These are phyloP conservation scores for Sebastolobus alascanus DNA, from an alignment of 2,797 vertebrate genomes.

Conservation along the genomic window DNA sequence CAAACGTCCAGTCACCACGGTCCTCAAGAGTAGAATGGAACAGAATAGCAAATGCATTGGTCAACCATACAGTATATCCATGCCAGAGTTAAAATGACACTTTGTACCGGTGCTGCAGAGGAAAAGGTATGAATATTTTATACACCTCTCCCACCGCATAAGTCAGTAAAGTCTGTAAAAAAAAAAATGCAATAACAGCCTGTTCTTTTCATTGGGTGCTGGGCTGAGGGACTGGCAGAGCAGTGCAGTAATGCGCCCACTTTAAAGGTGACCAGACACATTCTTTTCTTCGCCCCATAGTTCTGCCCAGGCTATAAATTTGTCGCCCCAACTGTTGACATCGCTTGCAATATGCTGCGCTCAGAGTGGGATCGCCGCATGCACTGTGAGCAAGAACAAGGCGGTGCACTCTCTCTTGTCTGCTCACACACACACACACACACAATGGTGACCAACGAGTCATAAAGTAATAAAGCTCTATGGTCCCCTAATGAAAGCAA, in stretches of 20 bases:
- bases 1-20: constrained; percentile 34
- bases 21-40: constrained; percentile 37
- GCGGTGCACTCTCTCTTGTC: constrained; percentile 47
- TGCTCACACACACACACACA: constrained; percentile 57
- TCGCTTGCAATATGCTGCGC: constrained; percentile 80
- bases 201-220: constrained; percentile 57
- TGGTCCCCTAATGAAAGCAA: constrained; percentile 73
- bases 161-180: constrained; percentile 58
- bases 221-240: constrained; percentile 34
- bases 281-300: constrained; percentile 62
- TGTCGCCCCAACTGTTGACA: constrained; percentile 83
- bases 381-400: constrained; percentile 74
- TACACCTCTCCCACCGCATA: constrained; percentile 56
- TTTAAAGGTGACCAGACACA: constrained; percentile 68
- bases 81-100: constrained; percentile 59
- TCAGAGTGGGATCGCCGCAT: constrained; percentile 69
- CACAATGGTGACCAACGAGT: constrained; percentile 76
- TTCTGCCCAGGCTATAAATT: constrained; percentile 75
- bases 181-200: constrained; percentile 57
- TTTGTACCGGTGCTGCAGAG: constrained; percentile 61
- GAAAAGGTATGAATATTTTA: constrained; percentile 73
- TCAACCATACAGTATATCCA: constrained; percentile 49
- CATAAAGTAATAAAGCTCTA: constrained; percentile 84
- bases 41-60: constrained; percentile 55
- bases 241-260: constrained; percentile 45